Base-by-base conservation (phyloP, 2,888 invertebrate species). In the Cheilosia impressa region DNA sequence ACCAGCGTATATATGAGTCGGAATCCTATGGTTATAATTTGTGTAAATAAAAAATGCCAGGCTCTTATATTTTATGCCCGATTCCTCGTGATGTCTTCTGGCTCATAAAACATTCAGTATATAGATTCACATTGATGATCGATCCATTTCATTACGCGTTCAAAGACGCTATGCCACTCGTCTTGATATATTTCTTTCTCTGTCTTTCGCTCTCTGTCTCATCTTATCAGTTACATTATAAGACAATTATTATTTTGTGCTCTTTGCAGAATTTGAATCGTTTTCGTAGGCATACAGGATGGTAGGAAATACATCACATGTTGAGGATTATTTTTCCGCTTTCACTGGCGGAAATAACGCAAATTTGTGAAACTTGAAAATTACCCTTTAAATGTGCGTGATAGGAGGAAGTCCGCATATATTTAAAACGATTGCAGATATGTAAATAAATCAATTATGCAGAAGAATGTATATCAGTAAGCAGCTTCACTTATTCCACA, bases 121-220 rank as follows among this genome's bases (percentile, higher is more conserved):
- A 55, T 27, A 9, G 38, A 38, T 68, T 83, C 66, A 62, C 78
- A 78, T 83, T 52, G 19, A 52, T 15, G 52, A 52, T 52, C 82
- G 72, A 82, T 82, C 66, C 72, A 72, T 78, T 72, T 72, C 78
- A 83, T 72, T 66, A 68, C 62, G 62, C 50, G 82, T 78, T 78
- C 82, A 83, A 83, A 72, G 82, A 78, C 82, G 38, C 34, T 38
- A 31, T 31, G 31, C 31, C 38, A 13, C 13, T 38, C 13, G 38
- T 41, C 19, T 31, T 17, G 13, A 4, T 24, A 13, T 24, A 15
- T 24, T n/a, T 15, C 4, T 45, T 17, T 43, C 1, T 9, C 34
- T n/a, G 2, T 19, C 13, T 60, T 53, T 41, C 45, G 34, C 34
- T 43, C n/a, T 17, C 43, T 15, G 2, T 6, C 15, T 45, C 27